Conservation (phyloP, 2,113 vertebrate species). For the Myotis yumanensis region DNA sequence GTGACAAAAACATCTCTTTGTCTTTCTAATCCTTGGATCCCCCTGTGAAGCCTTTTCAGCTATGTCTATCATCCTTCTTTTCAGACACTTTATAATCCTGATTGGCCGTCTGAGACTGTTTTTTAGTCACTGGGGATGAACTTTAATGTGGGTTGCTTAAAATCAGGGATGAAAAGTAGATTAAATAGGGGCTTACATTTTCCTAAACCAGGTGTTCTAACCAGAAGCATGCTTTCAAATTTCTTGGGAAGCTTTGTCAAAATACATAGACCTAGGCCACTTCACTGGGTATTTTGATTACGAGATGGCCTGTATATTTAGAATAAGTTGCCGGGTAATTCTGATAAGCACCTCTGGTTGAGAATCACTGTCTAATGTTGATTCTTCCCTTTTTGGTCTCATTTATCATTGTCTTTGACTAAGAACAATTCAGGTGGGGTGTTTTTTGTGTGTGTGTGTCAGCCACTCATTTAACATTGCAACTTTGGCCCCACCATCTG, state of each 20-base stretch:
- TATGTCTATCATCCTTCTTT: conserved; percentile 3
- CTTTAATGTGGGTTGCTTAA: background rate
- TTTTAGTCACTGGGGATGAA: background rate
- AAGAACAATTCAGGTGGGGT: background rate
- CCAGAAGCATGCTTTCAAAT: background rate
- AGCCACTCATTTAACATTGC: background rate
- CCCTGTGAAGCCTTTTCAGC: background rate
- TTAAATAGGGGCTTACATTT: background rate
- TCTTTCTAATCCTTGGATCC: background rate
- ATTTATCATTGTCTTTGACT: background rate
- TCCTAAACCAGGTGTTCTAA: background rate
- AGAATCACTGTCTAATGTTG: background rate
- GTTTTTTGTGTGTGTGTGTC: background rate
- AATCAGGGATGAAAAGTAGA: background rate
- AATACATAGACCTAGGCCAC: background rate
- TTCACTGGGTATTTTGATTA: background rate
- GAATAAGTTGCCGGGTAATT: background rate
- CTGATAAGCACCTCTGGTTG: background rate
- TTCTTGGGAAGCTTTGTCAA: background rate
- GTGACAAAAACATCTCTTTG: background rate
- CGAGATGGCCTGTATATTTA: background rate
- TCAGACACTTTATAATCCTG: background rate
- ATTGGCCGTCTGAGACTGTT: background rate
- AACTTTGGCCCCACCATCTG: background rate
- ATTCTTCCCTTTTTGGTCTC: background rate